Percentiles rank a stretch among this genome's conserved stretches.
Evolutionary conservation across 2,888 invertebrate genomes (phyloP).

Genomic region (Poecilus cupreus): DNA sequence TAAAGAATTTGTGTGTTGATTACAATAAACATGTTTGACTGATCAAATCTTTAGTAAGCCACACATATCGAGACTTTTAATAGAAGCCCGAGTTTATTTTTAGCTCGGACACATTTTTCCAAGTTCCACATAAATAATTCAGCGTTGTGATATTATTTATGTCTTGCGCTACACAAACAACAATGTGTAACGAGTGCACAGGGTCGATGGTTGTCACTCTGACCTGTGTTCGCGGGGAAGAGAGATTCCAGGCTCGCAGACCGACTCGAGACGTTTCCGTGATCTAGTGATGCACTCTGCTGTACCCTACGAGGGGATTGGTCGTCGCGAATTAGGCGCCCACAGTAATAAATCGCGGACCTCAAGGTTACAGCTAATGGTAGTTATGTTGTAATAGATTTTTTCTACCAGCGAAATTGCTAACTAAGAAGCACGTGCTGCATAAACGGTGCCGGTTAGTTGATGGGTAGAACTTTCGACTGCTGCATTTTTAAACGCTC

Average conservation of each 20-base stretch:
- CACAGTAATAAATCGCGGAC: not conserved
- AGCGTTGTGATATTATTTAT: not conserved
- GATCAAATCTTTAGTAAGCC: too few species aligned
- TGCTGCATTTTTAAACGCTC: too few species aligned
- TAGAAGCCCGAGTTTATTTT: not conserved
- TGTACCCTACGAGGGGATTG: not conserved
- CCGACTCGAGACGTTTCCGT: not conserved
- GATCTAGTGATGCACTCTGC: not conserved
- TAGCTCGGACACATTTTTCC: not conserved
- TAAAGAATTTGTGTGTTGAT: too few species aligned
- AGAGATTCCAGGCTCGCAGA: not conserved
- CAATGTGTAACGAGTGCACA: slow-evolving; percentile 23
- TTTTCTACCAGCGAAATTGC: not conserved
- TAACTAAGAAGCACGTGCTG: not conserved
- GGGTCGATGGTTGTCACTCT: slow-evolving; percentile 50
- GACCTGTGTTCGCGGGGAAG: not conserved
- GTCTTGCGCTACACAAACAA: slow-evolving; percentile 5
- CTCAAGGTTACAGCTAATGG: not conserved
- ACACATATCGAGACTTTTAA: not conserved
- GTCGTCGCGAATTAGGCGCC: not conserved
- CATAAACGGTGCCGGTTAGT: not conserved
- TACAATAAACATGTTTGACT: too few species aligned
- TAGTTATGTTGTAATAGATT: not conserved
- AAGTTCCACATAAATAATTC: not conserved
- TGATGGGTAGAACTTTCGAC: not conserved